Evolutionary conservation across 2,888 invertebrate genomes (phyloP).

Genomic region (Lapara coniferarum): DNA sequence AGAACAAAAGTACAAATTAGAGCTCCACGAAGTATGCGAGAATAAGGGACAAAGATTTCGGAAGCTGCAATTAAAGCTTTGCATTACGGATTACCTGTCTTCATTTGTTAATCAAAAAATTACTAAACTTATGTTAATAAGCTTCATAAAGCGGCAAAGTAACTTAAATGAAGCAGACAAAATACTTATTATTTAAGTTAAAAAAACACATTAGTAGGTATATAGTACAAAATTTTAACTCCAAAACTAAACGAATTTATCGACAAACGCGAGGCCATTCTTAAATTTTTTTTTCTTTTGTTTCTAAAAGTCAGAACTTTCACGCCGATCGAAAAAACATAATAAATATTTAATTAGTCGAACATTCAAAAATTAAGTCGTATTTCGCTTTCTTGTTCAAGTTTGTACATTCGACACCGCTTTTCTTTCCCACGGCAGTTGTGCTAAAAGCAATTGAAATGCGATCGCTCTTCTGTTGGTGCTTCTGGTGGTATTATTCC

Average conservation of each 20-base stretch:
- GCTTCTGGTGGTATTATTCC: conserved; percentile 20
- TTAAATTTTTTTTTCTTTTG: too few species aligned
- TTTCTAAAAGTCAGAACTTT: background rate
- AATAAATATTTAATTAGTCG: too few species aligned
- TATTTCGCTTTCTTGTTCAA: conserved; percentile 22
- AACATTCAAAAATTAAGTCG: conserved; percentile 1
- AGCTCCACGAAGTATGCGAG: conserved; percentile 38
- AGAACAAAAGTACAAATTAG: conserved; percentile 45
- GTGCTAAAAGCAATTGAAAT: conserved; percentile 65
- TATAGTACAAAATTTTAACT: too few species aligned
- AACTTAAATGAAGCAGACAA: too few species aligned
- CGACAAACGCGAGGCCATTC: too few species aligned
- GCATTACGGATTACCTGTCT: conserved; percentile 34
- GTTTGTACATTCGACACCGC: conserved; percentile 44
- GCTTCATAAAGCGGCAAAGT: too few species aligned
- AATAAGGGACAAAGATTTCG: conserved; percentile 42
- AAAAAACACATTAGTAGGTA: background rate
- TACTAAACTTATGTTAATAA: background rate
- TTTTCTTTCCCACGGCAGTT: conserved; percentile 55
- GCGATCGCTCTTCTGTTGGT: conserved; percentile 44
- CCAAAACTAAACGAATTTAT: too few species aligned
- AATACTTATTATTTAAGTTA: background rate
- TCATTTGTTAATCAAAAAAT: conserved; percentile 8
- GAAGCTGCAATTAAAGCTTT: conserved; percentile 44
- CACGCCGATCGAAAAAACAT: too few species aligned